These are phyloP conservation scores for Ormyrus nitidulus DNA, from an alignment of 2,888 invertebrate genomes.

Conservation along the genomic window DNA sequence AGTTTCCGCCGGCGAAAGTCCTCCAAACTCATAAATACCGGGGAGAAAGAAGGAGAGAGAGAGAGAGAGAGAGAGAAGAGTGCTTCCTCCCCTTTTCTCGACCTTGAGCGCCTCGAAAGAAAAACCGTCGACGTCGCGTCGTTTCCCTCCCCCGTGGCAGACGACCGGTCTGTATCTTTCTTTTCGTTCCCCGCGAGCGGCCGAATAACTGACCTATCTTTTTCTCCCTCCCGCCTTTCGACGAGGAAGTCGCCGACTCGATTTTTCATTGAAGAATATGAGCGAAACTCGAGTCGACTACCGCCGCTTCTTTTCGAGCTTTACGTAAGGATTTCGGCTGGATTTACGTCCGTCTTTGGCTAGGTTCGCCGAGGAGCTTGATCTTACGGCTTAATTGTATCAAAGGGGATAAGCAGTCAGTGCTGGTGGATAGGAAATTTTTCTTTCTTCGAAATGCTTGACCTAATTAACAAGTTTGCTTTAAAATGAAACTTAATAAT, in stretches of 20 bases:
- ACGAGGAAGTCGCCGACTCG: constrained; percentile 12
- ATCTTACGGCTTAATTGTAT: no score
- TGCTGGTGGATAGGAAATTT: no score
- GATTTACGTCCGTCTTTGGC: no score
- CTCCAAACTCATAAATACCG: constrained; percentile 54
- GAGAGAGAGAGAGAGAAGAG: background rate
- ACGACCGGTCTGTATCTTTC: background rate
- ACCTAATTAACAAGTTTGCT: no score
- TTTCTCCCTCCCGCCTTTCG: background rate
- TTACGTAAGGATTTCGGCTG: no score
- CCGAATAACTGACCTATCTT: constrained; percentile 48
- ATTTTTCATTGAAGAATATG: constrained; percentile 43
- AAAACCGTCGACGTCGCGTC: constrained; percentile 18
- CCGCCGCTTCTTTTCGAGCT: constrained; percentile 2
- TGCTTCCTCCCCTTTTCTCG: background rate
- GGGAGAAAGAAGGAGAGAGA: background rate
- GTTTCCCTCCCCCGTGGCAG: constrained; percentile 21
- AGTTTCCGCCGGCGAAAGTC: constrained; percentile 30
- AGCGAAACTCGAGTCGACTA: background rate
- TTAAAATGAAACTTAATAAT: no score
- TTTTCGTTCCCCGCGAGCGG: background rate
- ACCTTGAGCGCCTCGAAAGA: constrained; percentile 14
- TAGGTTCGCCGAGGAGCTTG: no score
- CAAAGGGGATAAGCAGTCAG: background rate
- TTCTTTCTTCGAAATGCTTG: no score